Base-by-base conservation (phyloP, 2,113 vertebrate species). In the Mesitornis unicolor region DNA sequence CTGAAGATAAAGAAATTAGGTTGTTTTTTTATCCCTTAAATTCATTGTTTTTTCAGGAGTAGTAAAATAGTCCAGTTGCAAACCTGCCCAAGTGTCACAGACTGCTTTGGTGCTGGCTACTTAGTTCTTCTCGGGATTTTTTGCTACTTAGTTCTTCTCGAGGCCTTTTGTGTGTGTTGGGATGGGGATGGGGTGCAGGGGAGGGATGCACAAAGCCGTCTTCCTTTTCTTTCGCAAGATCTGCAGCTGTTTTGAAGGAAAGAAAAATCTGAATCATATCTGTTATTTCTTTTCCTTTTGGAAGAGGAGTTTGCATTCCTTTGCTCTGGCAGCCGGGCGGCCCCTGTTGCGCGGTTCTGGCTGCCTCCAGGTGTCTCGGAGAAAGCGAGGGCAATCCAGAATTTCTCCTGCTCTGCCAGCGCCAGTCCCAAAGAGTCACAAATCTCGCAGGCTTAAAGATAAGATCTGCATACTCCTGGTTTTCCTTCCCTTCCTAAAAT, bases 221-320 rank as follows among this genome's bases (percentile, higher is more conserved):
- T n/a, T n/a, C n/a, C n/a, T n/a, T n/a, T n/a, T n/a, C n/a, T n/a
- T n/a, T n/a, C n/a, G 4, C 70, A 87, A 92, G 82, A 85, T 63
- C 65, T 76, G 50, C 86, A 95, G 91, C 95, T 95, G 91, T 26
- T 90, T 84, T 87, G 57, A 75, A 31, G 48, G 7, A 31, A 1
- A 7, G 5, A 70, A 74, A 48, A 68, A 21, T 42, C 35, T 35
- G 70, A 80, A 74, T 89, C 16, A 2, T 76, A 43, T 43, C 94
- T 91, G 57, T 38, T 85, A 9, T 48, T 83, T 36, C 67, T 71
- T 73, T 54, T 57, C n/a, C 75, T 88, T 90, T 93, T 89, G 89
- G 78, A 92, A n/a, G 68, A 87, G 74, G 47, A 90, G 70, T 71
- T 87, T 53, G 87, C 91, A 67, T 96, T 94, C 94, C 59, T 88